These are phyloP conservation scores for Serinus canaria DNA, from an alignment of 2,113 vertebrate genomes.

Conservation along the genomic window DNA sequence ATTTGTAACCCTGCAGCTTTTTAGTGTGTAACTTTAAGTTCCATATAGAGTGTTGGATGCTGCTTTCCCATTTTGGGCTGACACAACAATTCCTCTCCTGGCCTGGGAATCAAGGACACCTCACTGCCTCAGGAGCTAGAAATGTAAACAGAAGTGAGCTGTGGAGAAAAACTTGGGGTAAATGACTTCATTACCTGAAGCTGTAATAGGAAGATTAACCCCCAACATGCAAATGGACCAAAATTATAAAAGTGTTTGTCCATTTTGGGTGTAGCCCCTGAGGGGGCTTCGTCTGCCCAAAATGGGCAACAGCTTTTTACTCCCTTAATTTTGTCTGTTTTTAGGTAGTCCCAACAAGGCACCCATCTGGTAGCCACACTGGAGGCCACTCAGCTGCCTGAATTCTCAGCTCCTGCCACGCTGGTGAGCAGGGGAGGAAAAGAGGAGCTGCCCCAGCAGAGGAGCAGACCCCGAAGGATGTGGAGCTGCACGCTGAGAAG, in stretches of 20 bases:
- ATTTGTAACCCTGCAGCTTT: not conserved
- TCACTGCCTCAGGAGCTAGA: not conserved
- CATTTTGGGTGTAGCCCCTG: not conserved
- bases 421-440: not conserved
- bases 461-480: not conserved
- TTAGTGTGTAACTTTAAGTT: not conserved
- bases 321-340: not conserved
- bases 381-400: not conserved
- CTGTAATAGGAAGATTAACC: not conserved
- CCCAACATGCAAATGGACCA: not conserved
- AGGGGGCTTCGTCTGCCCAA: fast-evolving
- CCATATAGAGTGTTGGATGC: fast-evolving
- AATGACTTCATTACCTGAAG: not conserved
- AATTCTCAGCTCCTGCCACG: not conserved
- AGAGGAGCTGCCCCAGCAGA: not conserved
- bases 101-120: not conserved
- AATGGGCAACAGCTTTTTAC: not conserved
- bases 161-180: not conserved
- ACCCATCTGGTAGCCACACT: not conserved
- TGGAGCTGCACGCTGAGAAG: fast-evolving
- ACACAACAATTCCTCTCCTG: not conserved
- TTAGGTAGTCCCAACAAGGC: not conserved
- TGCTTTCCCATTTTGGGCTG: not conserved
- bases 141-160: not conserved
- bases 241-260: not conserved